phyloP scores from a whole-genome alignment of 2,797 vertebrate genomes.

The Thunnus albacares region DNA sequence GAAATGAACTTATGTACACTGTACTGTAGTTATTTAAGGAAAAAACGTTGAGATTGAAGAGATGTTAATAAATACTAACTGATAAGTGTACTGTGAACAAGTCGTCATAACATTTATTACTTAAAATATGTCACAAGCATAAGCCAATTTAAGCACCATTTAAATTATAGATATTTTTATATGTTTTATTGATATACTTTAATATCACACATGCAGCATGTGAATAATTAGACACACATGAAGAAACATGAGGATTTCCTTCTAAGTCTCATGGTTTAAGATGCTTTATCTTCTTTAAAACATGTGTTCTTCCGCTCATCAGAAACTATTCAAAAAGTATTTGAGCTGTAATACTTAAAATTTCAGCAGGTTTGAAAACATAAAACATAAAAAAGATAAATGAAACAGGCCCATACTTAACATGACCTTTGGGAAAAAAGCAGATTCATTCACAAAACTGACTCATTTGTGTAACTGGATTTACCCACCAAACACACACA shows the following conservation, averaged over 20 bases:
- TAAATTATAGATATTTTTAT: neutral
- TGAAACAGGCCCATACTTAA: neutral
- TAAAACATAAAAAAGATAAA: no score
- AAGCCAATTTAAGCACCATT: neutral
- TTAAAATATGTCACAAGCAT: neutral
- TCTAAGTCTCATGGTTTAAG: no score
- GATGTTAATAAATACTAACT: constrained; percentile 82
- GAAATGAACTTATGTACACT: constrained; percentile 60
- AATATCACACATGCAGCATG: neutral
- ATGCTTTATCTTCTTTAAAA: no score
- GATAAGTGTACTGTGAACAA: constrained; percentile 41
- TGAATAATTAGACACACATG: neutral
- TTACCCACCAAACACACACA: neutral
- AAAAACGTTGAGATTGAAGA: constrained; percentile 39
- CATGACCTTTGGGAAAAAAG: no score
- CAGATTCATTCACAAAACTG: no score
- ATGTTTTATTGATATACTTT: no score
- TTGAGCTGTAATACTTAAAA: no score
- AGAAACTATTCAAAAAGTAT: no score
- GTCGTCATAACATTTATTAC: neutral
- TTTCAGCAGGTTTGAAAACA: neutral
- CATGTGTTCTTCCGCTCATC: no score
- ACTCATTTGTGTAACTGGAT: neutral
- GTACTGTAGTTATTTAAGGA: constrained; percentile 81
- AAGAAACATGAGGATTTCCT: no score